Evolutionary conservation across 2,113 vertebrate genomes (phyloP).

Genomic region (Vulpes vulpes): DNA sequence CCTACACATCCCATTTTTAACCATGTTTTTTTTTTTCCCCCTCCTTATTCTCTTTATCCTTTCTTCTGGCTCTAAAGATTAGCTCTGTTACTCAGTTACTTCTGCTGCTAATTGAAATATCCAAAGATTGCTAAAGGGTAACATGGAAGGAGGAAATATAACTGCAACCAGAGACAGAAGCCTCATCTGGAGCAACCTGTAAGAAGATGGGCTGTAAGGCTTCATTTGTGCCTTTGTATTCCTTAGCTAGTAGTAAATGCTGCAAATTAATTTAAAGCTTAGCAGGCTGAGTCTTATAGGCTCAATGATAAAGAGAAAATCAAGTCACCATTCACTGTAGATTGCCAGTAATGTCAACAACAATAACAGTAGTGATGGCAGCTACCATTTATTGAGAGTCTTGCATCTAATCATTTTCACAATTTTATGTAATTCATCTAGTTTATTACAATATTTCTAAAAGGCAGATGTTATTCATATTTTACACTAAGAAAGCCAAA

Average conservation of each 20-base stretch:
- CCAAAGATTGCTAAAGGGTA: not conserved
- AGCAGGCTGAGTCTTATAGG: not conserved
- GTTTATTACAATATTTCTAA: not conserved
- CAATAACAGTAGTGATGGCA: not conserved
- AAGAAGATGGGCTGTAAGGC: not conserved
- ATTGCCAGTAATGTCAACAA: conserved; percentile 53
- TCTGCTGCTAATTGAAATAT: not conserved
- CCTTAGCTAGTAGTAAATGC: not conserved
- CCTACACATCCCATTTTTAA: not conserved
- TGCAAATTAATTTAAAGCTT: not conserved
- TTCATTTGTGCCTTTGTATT: not conserved
- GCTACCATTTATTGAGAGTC: not conserved
- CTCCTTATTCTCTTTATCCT: not conserved
- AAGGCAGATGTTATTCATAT: not conserved
- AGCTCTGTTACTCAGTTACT: not conserved
- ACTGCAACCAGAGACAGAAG: not conserved
- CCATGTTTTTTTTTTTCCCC: not conserved
- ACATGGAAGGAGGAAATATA: not conserved
- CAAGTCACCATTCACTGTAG: not conserved
- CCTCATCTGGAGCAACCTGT: not conserved
- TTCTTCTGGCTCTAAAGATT: not conserved
- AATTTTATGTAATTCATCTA: not conserved
- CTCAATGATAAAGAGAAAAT: not conserved
- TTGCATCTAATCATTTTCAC: not conserved
- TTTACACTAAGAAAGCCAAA: not conserved